phyloP scores from a whole-genome alignment of 2,888 invertebrate genomes.

The Periphyllus acericola region DNA sequence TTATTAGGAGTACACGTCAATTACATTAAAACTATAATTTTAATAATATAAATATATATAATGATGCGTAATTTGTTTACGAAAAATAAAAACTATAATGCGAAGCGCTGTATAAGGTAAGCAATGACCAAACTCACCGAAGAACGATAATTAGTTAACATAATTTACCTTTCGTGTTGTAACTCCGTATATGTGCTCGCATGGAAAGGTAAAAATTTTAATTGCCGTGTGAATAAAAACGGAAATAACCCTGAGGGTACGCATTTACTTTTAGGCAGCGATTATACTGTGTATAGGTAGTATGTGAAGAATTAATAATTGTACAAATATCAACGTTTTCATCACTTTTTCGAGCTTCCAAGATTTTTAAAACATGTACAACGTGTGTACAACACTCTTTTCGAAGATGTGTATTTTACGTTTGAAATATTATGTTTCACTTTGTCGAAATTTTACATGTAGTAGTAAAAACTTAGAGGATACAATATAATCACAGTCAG shows the following conservation, averaged over 20 bases:
- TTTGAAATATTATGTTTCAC: too few species aligned
- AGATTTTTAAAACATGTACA: neutral
- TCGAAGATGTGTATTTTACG: too few species aligned
- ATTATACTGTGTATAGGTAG: too few species aligned
- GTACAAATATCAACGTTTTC: neutral
- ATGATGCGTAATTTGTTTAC: neutral
- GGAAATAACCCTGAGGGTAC: neutral
- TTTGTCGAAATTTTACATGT: too few species aligned
- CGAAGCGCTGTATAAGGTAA: neutral
- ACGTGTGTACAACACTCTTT: too few species aligned
- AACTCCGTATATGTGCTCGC: neutral
- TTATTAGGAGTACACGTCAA: neutral
- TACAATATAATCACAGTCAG: too few species aligned
- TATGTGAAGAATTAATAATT: neutral
- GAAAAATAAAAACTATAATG: neutral
- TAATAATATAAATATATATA: neutral
- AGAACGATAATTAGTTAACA: neutral
- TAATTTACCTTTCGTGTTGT: constrained; percentile 1
- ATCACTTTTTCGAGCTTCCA: neutral
- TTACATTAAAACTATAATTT: neutral
- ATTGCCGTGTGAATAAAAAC: neutral
- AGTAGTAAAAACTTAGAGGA: too few species aligned
- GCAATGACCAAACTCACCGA: constrained; percentile 1
- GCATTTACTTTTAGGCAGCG: neutral
- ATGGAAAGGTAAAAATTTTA: neutral